Evolutionary conservation across 2,113 vertebrate genomes (phyloP).

Genomic region (Sus scrofa): T2T-Sscrofa CM000816.6:94001001-94001500

Average conservation of each 20-base stretch:
- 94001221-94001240: not conserved
- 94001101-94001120: constrained; percentile 15
- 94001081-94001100: not conserved
- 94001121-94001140: not conserved
- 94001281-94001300: not conserved
- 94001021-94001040: not conserved
- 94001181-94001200: not conserved
- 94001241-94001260: not conserved
- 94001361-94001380: not conserved
- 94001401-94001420: not conserved
- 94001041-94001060: not conserved
- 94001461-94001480: constrained; percentile 25
- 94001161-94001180: constrained; percentile 10
- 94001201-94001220: not conserved
- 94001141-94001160: not conserved
- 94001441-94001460: constrained; percentile 13
- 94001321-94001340: constrained; percentile 23
- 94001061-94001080: not conserved
- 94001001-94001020: not conserved
- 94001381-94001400: not conserved
- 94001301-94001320: not conserved
- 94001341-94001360: constrained; percentile 6
- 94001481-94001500: not conserved
- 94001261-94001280: not conserved
- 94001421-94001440: constrained; percentile 4